Conservation (phyloP, 2,113 vertebrate genomes). For the Anguilla japonica region DNA sequence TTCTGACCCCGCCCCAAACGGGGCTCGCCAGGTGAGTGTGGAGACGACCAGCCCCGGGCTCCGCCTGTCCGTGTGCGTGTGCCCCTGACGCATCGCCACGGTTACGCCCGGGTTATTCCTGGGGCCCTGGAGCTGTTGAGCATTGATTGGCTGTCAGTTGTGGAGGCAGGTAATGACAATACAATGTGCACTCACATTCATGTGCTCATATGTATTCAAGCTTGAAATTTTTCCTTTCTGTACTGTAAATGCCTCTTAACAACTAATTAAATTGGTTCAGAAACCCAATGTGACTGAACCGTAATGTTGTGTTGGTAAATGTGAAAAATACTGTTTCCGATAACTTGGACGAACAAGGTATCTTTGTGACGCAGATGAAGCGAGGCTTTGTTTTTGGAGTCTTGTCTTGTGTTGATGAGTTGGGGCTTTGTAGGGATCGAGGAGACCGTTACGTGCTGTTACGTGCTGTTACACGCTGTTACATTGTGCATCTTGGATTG, state of each 20-base stretch:
- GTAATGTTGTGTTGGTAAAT: neutral
- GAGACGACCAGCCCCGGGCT: neutral
- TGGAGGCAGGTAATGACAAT: neutral
- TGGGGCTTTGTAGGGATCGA: neutral
- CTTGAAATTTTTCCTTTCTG: too few relatives aligned
- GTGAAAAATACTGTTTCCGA: neutral
- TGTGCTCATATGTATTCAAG: neutral
- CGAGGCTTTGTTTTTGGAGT: neutral
- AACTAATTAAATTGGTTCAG: neutral
- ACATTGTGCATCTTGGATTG: neutral
- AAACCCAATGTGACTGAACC: neutral
- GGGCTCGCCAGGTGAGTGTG: constrained; percentile 57
- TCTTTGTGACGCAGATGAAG: neutral
- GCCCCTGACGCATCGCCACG: neutral
- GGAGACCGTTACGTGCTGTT: neutral
- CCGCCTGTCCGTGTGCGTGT: too few relatives aligned
- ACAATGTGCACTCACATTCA: neutral
- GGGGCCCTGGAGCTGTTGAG: neutral
- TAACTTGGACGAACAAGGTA: neutral
- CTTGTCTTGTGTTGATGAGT: neutral
- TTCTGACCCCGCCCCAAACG: constrained; percentile 36
- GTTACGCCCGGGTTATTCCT: neutral
- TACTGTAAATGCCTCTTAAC: too few relatives aligned
- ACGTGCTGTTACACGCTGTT: neutral
- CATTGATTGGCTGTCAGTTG: neutral